phyloP scores from a whole-genome alignment of 2,888 invertebrate genomes.

The Microplitis deprimator region DNA sequence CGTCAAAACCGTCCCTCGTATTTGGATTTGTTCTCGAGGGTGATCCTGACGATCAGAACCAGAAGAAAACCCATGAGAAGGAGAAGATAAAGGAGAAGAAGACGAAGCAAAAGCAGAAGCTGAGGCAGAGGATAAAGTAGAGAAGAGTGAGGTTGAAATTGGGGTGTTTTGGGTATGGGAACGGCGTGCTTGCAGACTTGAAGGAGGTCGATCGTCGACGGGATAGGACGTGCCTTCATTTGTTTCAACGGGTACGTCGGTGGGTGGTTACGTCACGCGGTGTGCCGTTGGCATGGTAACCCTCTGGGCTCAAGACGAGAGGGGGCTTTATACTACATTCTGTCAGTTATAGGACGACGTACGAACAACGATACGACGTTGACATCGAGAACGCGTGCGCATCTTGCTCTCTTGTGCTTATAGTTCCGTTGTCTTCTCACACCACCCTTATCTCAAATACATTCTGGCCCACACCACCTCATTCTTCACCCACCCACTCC shows the following conservation, averaged over 20 bases:
- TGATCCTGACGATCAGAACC: constrained; percentile 47
- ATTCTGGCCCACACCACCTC: neutral
- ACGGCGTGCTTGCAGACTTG: constrained; percentile 43
- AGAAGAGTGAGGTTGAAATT: constrained; percentile 41
- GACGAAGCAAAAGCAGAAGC: neutral
- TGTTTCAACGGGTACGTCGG: constrained; percentile 69
- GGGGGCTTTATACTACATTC: constrained; percentile 66
- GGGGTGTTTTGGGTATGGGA: constrained; percentile 41
- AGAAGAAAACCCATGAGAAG: constrained; percentile 45
- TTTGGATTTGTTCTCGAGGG: constrained; percentile 54
- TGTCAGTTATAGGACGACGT: constrained; percentile 65
- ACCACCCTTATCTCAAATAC: neutral
- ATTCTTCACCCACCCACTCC: neutral
- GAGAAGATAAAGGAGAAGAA: constrained; percentile 44
- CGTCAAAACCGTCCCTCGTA: constrained; percentile 32
- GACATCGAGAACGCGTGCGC: constrained; percentile 41
- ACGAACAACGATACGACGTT: constrained; percentile 53
- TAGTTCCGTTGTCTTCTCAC: neutral
- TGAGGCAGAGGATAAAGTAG: constrained; percentile 34
- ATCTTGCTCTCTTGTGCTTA: constrained; percentile 9
- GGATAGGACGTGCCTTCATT: constrained; percentile 69
- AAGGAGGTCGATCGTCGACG: constrained; percentile 38
- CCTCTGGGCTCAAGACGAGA: constrained; percentile 66
- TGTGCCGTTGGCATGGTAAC: constrained; percentile 69
- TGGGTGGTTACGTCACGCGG: constrained; percentile 70